Conservation (phyloP, 2,797 vertebrate genomes). For the Bovichtus diacanthus region DNA sequence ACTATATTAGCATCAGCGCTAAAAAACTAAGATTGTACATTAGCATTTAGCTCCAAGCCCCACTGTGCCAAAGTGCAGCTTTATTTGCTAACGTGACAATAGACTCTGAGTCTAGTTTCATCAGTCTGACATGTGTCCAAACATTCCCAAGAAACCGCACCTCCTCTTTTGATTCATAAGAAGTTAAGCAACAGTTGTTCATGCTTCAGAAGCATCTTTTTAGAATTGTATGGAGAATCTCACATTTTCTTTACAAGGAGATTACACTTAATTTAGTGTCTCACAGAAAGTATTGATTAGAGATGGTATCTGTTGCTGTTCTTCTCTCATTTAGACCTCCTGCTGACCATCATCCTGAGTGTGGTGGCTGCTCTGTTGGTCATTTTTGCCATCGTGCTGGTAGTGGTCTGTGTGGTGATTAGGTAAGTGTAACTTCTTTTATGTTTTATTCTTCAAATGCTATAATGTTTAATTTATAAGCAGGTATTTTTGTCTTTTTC, state of each 20-base stretch:
- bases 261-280: neutral
- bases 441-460: neutral
- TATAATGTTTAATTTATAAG: neutral
- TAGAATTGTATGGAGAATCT: neutral
- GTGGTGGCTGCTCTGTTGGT: constrained; percentile 78
- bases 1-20: neutral
- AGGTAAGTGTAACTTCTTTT: constrained; percentile 82
- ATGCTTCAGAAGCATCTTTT: neutral
- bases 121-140: neutral
- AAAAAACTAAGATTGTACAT: neutral
- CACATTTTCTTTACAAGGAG: neutral
- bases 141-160: neutral
- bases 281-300: neutral
- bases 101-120: neutral
- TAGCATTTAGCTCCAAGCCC: neutral
- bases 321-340: constrained; percentile 77
- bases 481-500: neutral
- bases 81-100: neutral
- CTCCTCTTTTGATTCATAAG: neutral
- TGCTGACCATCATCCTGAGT: constrained; percentile 78
- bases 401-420: constrained; percentile 84
- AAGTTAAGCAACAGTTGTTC: neutral
- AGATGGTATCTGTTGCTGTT: constrained; percentile 9
- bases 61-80: neutral
- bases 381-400: constrained; percentile 64